Percentiles rank a stretch among this genome's conserved stretches.
These are phyloP conservation scores for Heliconius ethilla DNA, from an alignment of 2,888 invertebrate genomes.

Conservation along the genomic window DNA sequence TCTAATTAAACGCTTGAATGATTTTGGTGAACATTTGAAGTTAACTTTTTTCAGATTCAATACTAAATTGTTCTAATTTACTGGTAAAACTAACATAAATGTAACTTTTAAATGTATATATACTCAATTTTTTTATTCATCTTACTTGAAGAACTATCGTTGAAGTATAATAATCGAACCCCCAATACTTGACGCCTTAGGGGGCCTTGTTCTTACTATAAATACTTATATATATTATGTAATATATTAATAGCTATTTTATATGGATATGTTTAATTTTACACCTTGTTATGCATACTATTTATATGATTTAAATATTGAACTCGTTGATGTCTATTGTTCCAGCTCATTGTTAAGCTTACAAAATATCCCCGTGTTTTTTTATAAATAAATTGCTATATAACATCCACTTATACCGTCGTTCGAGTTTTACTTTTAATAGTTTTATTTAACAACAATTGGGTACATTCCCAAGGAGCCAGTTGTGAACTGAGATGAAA, in stretches of 20 bases:
- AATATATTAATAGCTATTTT: background rate
- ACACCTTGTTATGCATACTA: no score
- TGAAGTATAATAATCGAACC: background rate
- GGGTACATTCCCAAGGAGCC: slow-evolving; percentile 26
- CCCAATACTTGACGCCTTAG: background rate
- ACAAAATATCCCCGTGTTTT: background rate
- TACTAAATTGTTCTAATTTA: background rate
- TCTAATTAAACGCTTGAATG: background rate
- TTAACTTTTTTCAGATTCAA: no score
- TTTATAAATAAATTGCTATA: background rate
- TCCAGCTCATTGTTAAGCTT: background rate
- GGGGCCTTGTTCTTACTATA: background rate
- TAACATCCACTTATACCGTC: slow-evolving; percentile 8
- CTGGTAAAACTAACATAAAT: background rate
- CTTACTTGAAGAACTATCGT: background rate
- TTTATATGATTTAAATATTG: no score
- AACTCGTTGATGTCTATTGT: slow-evolving; percentile 25
- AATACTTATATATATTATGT: background rate
- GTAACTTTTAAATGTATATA: background rate
- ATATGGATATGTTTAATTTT: no score
- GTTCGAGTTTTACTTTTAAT: slow-evolving; percentile 11
- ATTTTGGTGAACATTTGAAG: background rate
- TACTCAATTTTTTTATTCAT: background rate
- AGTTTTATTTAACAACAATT: slow-evolving; percentile 23
- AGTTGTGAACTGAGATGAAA: slow-evolving; percentile 31